Evolutionary conservation across 2,797 vertebrate genomes (phyloP).

Genomic region (Hemibagrus guttatus): DNA sequence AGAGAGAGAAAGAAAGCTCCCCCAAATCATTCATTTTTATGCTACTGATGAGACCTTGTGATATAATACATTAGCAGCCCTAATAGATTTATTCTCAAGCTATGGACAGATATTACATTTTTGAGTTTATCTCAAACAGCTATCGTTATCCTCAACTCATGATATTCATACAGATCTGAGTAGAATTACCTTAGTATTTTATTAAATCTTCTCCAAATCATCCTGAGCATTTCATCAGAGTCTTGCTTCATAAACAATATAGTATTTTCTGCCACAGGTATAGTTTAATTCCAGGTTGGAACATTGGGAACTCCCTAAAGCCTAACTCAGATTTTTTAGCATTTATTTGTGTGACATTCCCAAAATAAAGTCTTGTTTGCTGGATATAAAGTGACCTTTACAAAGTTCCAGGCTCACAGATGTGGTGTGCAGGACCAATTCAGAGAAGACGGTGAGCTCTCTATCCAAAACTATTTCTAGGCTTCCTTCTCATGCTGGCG

Average conservation of each 20-base stretch:
- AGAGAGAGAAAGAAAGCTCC: too few relatives aligned
- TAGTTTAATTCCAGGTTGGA: neutral
- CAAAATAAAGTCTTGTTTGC: slow-evolving; percentile 40
- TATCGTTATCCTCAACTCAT: neutral
- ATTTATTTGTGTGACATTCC: slow-evolving; percentile 8
- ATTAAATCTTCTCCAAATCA: neutral
- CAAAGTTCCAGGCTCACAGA: slow-evolving; percentile 24
- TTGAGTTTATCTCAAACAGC: neutral
- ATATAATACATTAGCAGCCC: neutral
- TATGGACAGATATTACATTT: neutral
- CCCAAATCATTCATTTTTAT: neutral
- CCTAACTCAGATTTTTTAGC: neutral
- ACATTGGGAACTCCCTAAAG: neutral
- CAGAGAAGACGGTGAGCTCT: slow-evolving; percentile 49
- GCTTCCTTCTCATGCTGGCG: slow-evolving; percentile 46
- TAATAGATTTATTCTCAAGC: neutral
- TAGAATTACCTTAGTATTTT: neutral
- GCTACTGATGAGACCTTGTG: neutral
- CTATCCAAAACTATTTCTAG: slow-evolving; percentile 53
- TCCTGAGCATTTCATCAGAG: neutral
- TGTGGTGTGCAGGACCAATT: slow-evolving; percentile 40
- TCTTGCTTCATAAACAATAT: neutral
- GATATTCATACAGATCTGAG: too few relatives aligned
- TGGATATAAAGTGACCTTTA: slow-evolving; percentile 43
- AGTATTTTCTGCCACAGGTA: neutral